phyloP scores from a whole-genome alignment of 1,140 invertebrate species.

The Protaetia brevitarsis region DNA sequence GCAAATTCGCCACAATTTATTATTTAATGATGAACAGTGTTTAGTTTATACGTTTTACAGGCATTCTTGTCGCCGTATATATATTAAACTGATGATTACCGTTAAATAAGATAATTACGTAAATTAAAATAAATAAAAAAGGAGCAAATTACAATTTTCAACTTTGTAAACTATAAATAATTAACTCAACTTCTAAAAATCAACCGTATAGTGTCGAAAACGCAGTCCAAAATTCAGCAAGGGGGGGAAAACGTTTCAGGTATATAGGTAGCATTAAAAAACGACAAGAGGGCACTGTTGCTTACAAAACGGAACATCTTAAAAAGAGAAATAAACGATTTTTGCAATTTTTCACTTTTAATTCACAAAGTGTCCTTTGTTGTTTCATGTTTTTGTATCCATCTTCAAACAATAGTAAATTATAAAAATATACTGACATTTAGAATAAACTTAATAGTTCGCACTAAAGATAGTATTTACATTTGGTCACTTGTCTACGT shows the following conservation, averaged over 20 bases:
- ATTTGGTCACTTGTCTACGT: constrained; percentile 39
- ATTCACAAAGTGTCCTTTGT: background rate
- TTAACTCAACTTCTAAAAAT: no score
- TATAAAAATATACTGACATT: constrained; percentile 24
- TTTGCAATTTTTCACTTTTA: no score
- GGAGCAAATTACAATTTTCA: background rate
- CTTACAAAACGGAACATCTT: no score
- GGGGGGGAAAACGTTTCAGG: background rate
- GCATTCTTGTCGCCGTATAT: background rate
- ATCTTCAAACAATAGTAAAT: constrained; percentile 20
- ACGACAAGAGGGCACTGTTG: background rate
- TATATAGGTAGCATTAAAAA: background rate
- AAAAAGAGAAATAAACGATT: background rate
- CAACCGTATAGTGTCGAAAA: no score
- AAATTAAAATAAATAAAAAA: background rate
- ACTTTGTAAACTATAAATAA: no score
- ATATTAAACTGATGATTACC: background rate
- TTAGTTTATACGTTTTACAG: background rate
- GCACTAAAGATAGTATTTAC: constrained; percentile 29
- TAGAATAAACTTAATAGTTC: constrained; percentile 22
- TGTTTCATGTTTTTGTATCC: background rate
- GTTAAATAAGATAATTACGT: background rate
- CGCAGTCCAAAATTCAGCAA: background rate
- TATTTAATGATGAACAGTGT: background rate
- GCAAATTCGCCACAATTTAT: background rate